Percentiles rank a stretch among this genome's conserved stretches.
These are phyloP conservation scores for Teleogryllus occipitalis DNA, from an alignment of 1,140 invertebrate species.

Conservation along the genomic window DNA sequence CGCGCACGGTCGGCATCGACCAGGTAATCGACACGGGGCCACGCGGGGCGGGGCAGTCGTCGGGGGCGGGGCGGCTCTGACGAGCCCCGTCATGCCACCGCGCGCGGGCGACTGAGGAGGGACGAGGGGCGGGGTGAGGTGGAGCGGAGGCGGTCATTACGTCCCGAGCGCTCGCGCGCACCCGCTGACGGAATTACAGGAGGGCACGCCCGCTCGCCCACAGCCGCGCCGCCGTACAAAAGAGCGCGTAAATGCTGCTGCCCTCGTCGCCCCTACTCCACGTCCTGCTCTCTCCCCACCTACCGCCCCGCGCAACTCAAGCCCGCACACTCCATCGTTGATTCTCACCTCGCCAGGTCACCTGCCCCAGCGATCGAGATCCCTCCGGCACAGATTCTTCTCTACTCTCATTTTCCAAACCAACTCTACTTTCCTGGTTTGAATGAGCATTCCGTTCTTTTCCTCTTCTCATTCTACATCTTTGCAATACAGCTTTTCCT, in stretches of 20 bases:
- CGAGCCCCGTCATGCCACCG: background rate
- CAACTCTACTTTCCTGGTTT: no score
- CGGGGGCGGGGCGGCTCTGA: background rate
- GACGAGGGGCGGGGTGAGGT: background rate
- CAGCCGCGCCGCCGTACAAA: background rate
- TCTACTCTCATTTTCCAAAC: no score
- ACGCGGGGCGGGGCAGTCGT: no score
- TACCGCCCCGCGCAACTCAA: background rate
- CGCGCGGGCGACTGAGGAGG: background rate
- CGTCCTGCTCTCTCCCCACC: no score
- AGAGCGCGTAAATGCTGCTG: background rate
- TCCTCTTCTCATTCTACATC: no score
- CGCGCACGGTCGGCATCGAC: background rate
- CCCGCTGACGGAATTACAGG: background rate
- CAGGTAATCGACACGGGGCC: background rate
- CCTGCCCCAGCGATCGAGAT: no score
- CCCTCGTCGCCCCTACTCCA: background rate
- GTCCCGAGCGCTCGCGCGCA: background rate
- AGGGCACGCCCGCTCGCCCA: no score
- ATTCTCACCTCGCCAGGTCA: background rate
- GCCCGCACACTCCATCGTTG: background rate
- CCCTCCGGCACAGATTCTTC: no score
- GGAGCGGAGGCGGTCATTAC: background rate
- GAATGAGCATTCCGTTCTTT: no score
- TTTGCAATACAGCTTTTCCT: no score